Evolutionary conservation across 2,797 vertebrate species (phyloP).

Genomic region (Moxostoma hubbsi): DNA sequence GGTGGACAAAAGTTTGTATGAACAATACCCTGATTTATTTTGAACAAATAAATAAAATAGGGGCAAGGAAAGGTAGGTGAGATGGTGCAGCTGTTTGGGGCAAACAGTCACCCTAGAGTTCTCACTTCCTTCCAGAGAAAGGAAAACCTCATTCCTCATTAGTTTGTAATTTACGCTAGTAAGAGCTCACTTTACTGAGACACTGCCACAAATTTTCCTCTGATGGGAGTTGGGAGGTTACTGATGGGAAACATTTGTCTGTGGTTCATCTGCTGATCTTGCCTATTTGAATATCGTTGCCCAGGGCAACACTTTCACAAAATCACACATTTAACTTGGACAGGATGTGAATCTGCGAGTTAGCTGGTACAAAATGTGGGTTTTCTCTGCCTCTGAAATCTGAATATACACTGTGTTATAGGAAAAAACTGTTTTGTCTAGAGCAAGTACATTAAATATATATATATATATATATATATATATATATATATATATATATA

Average conservation of each 20-base stretch:
- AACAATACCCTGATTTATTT: constrained; percentile 37
- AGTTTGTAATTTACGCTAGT: not conserved
- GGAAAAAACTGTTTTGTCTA: not conserved
- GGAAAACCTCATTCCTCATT: not conserved
- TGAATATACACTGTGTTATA: not conserved
- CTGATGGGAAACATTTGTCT: constrained; percentile 7
- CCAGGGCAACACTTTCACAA: not conserved
- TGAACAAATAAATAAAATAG: constrained; percentile 22
- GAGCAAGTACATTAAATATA: not conserved
- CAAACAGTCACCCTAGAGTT: constrained; percentile 14
- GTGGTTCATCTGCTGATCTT: not conserved
- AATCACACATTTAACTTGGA: not conserved
- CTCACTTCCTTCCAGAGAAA: not conserved
- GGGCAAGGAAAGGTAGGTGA: constrained; percentile 25
- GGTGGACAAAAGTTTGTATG: constrained; percentile 13
- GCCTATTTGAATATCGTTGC: constrained; percentile 26
- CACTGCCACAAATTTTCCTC: not conserved
- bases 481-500: no score
- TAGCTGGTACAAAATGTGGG: not conserved
- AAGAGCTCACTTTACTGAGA: constrained; percentile 11
- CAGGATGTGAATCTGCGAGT: not conserved
- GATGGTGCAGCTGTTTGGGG: constrained; percentile 12
- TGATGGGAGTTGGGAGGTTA: not conserved
- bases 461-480: not conserved
- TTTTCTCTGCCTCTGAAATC: not conserved